Evolutionary conservation across 2,888 invertebrate genomes (phyloP).

Genomic region (Ormyrus labotus): DNA sequence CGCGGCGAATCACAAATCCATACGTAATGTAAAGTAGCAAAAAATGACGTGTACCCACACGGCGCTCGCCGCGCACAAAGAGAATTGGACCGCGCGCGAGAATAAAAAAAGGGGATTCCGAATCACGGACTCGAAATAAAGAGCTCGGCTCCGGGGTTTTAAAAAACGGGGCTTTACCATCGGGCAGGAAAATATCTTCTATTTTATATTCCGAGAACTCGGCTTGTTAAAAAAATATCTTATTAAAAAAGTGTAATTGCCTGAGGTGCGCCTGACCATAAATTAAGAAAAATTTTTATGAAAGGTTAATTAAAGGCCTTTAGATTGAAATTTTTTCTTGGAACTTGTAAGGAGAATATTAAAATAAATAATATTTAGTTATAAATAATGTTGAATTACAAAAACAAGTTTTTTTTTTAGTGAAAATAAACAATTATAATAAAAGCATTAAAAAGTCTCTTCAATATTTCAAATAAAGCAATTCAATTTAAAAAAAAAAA

Average conservation of each 20-base stretch:
- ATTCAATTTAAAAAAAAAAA: background rate
- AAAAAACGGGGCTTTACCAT: background rate
- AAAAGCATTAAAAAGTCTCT: background rate
- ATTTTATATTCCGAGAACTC: background rate
- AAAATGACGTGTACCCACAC: background rate
- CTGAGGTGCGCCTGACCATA: too few relatives aligned
- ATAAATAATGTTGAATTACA: too few relatives aligned
- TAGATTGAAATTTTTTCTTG: too few relatives aligned
- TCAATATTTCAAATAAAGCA: background rate
- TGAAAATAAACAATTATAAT: background rate
- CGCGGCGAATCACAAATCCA: constrained; percentile 1
- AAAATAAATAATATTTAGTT: too few relatives aligned
- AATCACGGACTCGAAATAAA: constrained; percentile 2
- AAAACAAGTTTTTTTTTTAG: too few relatives aligned
- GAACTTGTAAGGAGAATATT: too few relatives aligned
- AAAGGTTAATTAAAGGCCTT: too few relatives aligned
- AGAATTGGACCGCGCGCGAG: background rate
- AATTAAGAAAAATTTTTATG: too few relatives aligned
- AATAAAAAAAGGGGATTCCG: background rate
- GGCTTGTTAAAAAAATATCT: background rate
- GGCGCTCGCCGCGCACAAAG: background rate
- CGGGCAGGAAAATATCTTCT: background rate
- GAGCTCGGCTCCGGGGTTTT: background rate
- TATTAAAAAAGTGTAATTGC: too few relatives aligned
- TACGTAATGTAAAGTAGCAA: constrained; percentile 15